A percentile compares a stretch with the other conserved stretches of the same genome.
These are phyloP conservation scores for Vultur gryphus DNA, from an alignment of 2,797 vertebrate genomes.

Conservation along the genomic window DNA sequence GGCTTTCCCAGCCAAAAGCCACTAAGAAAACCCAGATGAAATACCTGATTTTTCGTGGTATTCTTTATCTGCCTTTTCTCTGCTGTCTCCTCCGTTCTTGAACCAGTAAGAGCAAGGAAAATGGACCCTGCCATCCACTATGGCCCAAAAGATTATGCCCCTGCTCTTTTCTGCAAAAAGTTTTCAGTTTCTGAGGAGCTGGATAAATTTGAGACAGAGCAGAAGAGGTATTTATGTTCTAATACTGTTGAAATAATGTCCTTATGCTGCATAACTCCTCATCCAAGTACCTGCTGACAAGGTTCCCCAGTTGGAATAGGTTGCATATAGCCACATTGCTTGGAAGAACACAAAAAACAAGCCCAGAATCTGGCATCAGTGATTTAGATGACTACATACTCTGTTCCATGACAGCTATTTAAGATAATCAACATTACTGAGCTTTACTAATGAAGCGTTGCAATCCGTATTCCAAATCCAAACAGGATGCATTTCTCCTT, in stretches of 20 bases:
- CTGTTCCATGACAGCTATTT: not conserved
- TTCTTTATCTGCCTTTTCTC: not conserved
- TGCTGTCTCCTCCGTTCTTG: not conserved
- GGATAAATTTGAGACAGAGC: not conserved
- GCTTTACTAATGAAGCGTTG: not conserved
- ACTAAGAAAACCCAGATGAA: not conserved
- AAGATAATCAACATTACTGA: not conserved
- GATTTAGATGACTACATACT: not conserved
- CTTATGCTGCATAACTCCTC: constrained; percentile 16
- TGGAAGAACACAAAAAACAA: not conserved
- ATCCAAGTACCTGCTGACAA: constrained; percentile 24
- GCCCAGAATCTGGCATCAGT: not conserved
- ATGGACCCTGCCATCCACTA: not conserved
- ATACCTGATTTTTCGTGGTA: rapidly evolving
- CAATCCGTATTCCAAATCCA: not conserved
- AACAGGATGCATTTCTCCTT: not conserved
- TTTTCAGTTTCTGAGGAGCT: not conserved
- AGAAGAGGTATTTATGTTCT: not conserved
- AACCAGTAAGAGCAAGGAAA: not conserved
- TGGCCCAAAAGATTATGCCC: not conserved
- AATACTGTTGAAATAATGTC: constrained; percentile 22
- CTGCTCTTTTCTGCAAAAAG: not conserved
- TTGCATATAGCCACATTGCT: not conserved
- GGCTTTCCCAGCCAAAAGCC: not conserved
- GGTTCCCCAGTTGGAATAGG: not conserved